Percentiles rank a stretch among this genome's conserved stretches.
Evolutionary conservation across 2,888 invertebrate species (phyloP).

Genomic region (Barypeithes pellucidus): DNA sequence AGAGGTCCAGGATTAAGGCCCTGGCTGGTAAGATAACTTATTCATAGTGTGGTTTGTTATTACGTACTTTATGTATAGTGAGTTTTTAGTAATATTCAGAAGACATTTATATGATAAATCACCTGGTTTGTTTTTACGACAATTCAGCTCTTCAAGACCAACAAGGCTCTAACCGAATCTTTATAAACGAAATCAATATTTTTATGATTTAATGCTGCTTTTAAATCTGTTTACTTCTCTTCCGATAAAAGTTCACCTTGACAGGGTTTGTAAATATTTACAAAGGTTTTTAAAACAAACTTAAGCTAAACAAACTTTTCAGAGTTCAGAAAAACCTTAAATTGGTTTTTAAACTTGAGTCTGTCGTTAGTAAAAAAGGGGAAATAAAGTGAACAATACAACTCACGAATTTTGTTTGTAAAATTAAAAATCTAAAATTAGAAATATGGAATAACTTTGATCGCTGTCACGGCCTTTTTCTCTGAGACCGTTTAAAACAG

Average conservation of each 20-base stretch:
- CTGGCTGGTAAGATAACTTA: constrained; percentile 85
- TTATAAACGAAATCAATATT: too few species aligned
- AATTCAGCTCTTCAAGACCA: too few species aligned
- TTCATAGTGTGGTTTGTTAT: too few species aligned
- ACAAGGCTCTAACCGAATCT: too few species aligned
- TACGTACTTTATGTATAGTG: too few species aligned
- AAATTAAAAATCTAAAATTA: too few species aligned
- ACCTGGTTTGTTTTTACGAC: too few species aligned
- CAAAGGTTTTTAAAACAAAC: constrained; percentile 18
- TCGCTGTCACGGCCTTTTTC: too few species aligned
- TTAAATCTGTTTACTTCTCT: neutral
- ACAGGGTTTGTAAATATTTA: constrained; percentile 12
- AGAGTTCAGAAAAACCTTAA: neutral
- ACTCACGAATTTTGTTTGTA: neutral
- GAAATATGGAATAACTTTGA: too few species aligned
- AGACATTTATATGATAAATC: too few species aligned
- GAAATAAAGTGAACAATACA: neutral
- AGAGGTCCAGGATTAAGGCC: constrained; percentile 99
- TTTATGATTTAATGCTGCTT: neutral
- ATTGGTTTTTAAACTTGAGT: neutral
- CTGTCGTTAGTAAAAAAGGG: neutral
- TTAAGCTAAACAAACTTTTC: neutral
- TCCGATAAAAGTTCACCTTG: neutral
- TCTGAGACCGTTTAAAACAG: too few species aligned
- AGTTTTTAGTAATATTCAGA: too few species aligned